Evolutionary conservation across 2,797 vertebrate genomes (phyloP).

Genomic region (Falco biarmicus): DNA sequence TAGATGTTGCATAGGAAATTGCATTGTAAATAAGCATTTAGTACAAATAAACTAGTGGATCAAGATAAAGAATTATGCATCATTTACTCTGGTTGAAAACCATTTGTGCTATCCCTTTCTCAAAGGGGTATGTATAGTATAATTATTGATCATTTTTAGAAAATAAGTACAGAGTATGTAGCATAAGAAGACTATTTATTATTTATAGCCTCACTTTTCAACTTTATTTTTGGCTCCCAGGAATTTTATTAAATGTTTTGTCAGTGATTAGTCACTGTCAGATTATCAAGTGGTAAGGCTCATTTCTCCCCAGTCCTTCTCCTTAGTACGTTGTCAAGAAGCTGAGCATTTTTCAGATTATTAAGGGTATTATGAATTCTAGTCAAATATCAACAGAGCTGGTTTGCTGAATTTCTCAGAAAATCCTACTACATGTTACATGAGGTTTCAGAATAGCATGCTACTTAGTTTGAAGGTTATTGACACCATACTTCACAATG

Average conservation of each 20-base stretch:
- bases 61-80: neutral
- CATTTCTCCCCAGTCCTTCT: neutral
- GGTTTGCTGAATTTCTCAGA: neutral
- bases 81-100: neutral
- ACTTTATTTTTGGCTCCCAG: constrained; percentile 4
- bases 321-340: neutral
- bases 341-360: neutral
- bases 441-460: neutral
- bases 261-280: neutral
- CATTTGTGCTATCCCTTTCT: neutral
- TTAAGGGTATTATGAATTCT: neutral
- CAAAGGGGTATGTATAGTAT: neutral
- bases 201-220: neutral
- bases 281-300: neutral
- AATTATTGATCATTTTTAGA: neutral
- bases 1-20: neutral
- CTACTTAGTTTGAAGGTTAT: neutral
- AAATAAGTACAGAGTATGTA: neutral
- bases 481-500: neutral
- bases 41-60: neutral
- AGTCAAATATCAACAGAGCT: neutral
- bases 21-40: neutral
- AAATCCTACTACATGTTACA: neutral
- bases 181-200: neutral
- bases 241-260: constrained; percentile 24